Evolutionary conservation across 2,888 invertebrate genomes (phyloP), one percentile per base, ranked within the genome.

Genomic region (Odontomyia ornata): DNA sequence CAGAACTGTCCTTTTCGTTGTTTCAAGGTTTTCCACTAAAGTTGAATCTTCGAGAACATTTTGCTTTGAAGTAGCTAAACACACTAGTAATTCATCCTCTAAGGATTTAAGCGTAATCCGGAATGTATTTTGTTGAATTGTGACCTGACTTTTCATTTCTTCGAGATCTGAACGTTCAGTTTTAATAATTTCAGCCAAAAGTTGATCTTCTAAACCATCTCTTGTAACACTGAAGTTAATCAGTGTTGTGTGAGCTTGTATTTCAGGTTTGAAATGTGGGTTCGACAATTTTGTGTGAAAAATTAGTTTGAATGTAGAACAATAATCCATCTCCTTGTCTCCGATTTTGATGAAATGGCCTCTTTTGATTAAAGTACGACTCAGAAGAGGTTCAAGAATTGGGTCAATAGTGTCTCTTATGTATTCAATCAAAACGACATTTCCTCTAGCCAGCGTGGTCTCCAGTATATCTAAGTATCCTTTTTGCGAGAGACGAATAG

Each of bases 231-330:
- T 98, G 82, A 98, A 98, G 87, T 98, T 98, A 80, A 98, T 97
- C 21, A 98, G 89, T 0, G 97, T 97, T 30, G 96, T 95, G 87
- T 98, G 98, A 0, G 98, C 98, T 87, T 98, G 98, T 91, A 98
- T 95, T 88, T 98, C 98, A 0, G 98, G 98, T 84, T 97, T 96
- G 85, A 97, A 98, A 88, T 98, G 97, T 0, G 98, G 98, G 88
- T 98, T 98, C 1, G 95, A 96, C 79, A 98, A 87, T 86, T 98
- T 98, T 0, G 98, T 98, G 85, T 98, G 98, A 0, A 98, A 86
- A 80, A 98, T 92, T 1, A 98, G 88, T 11, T 93, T 91, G 88
- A 98, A 98, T 56, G 88, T 89, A 0, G 91, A 89, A 87, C 95
- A 91, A 85, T 92, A 97, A 84, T 98, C 97, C 56, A 98, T 91